Base-by-base conservation (phyloP, 2,797 vertebrate species). In the Allobates femoralis region DNA sequence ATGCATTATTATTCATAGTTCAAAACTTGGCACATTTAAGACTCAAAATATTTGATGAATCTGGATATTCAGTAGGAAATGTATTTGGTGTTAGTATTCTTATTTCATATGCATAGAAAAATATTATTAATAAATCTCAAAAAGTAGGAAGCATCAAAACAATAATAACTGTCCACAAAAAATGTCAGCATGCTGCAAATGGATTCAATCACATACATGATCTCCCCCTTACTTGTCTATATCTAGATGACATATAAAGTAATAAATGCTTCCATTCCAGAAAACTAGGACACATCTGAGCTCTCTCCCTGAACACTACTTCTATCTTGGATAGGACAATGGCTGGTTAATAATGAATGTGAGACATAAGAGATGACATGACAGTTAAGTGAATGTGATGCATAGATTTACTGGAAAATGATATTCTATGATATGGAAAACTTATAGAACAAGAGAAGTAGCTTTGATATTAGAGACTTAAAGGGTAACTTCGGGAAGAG, bases 271-370 rank as follows among this genome's bases (percentile, higher is more conserved):
- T 46, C 37, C 37, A 74, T 16, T 50, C 11, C 71, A 50, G 12
- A 74, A 74, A 74, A 26, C 71, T 74, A 74, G 71, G 37, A 26
- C 71, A 74, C 71, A 50, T 50, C 23, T 74, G 71, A 50, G 69
- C 37, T 23, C 69, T 26, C 46, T 73, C 11, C 41, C n/a, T 26
- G 14, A n/a, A 73, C 23, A 26, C 23, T 50, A 23, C 37, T 50
- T 46, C 37, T n/a, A 41, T 50, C 37, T n/a, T 46, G 69, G 14
- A 41, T n/a, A n/a, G 21, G 23, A 50, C 23, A 74, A 74, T 50
- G 41, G 12, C 2, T n/a, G 16, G 41, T 50, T 50, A 74, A 50
- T 50, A 50, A 74, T 26, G 71, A 50, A 50, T 74, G 32, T 37
- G 50, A 74, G 16, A 14, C 26, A 41, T 50, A 46, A 74, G 71